Evolutionary conservation across 2,888 invertebrate species (phyloP), one percentile per base, ranked within the genome.

Genomic region (Lamellibrachia columna): DNA sequence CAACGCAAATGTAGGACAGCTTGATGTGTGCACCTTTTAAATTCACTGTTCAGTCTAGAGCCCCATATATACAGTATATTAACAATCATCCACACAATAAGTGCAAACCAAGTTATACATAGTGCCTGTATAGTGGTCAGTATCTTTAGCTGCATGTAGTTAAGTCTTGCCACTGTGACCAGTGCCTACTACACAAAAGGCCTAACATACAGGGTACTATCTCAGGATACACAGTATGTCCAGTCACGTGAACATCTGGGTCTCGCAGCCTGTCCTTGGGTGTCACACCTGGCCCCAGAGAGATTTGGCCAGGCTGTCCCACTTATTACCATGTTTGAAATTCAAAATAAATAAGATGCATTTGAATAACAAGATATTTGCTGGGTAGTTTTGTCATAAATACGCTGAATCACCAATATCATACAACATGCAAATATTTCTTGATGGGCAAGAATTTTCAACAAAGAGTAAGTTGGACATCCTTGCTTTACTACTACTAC

Each of bases 161-260:
- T 75, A 22, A 75, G n/a, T n/a, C 75, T 75, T 75, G 75, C 75
- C n/a, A 75, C 75, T 75, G 75, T 22, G 75, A 75, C 75, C 75
- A 75, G 75, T 22, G 75, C 75, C n/a, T 22, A 75, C 6, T 75
- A 75, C 11, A 75, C 75, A 75, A 75, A 75, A n/a, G 75, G 22
- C 22, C 22, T 75, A 75, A 75, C 75, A 75, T 1, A 4, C 22
- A 75, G 4, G 75, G 15, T 22, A 22, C 4, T 6, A 75, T 22
- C 75, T 75, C 75, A 40, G 40, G 40, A 40, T 40, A 40, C 40
- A 40, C 40, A 40, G 40, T 40, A 40, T 40, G 40, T 40, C 40
- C 40, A 40, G 40, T 40, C 40, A 40, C 40, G 40, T 40, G 40
- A 40, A 40, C 40, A 40, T 40, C 40, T 40, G 40, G 40, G 40